These are phyloP conservation scores for Eupeodes latifasciatus DNA, from an alignment of 2,888 invertebrate genomes.

Conservation along the genomic window DNA sequence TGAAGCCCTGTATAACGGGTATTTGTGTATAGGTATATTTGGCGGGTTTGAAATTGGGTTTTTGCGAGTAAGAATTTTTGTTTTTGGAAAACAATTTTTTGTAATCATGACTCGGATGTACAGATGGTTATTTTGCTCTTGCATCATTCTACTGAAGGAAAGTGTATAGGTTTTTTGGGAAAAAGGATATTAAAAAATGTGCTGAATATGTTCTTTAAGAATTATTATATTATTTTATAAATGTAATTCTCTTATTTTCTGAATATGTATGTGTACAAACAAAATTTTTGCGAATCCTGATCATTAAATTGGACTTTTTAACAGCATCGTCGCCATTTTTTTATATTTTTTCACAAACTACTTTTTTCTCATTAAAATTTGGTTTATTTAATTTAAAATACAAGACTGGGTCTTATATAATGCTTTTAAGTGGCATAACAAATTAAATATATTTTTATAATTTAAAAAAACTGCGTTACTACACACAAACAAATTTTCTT, in stretches of 20 bases:
- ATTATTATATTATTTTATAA: conserved; percentile 10
- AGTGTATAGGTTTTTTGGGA: not conserved
- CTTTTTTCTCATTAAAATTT: too few species aligned
- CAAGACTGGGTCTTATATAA: too few species aligned
- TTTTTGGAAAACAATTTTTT: not conserved
- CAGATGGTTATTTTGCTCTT: conserved; percentile 3
- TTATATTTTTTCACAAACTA: too few species aligned
- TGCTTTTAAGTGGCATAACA: too few species aligned
- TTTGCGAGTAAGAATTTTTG: not conserved
- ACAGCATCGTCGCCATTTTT: not conserved
- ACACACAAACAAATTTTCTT: too few species aligned
- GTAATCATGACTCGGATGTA: not conserved
- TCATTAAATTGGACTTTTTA: not conserved
- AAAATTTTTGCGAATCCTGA: not conserved
- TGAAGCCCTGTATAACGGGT: not conserved
- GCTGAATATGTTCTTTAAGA: conserved; percentile 24
- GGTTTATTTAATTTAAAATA: too few species aligned
- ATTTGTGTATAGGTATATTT: not conserved
- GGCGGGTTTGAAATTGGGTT: conserved; percentile 36
- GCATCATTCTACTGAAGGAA: conserved; percentile 7
- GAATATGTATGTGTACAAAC: not conserved
- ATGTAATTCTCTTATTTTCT: conserved; percentile 3
- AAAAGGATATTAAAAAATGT: conserved; percentile 32
- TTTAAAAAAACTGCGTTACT: too few species aligned
- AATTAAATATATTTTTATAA: too few species aligned